phyloP scores from a whole-genome alignment of 2,888 invertebrate species.

The Cryptocheilus praepositus region DNA sequence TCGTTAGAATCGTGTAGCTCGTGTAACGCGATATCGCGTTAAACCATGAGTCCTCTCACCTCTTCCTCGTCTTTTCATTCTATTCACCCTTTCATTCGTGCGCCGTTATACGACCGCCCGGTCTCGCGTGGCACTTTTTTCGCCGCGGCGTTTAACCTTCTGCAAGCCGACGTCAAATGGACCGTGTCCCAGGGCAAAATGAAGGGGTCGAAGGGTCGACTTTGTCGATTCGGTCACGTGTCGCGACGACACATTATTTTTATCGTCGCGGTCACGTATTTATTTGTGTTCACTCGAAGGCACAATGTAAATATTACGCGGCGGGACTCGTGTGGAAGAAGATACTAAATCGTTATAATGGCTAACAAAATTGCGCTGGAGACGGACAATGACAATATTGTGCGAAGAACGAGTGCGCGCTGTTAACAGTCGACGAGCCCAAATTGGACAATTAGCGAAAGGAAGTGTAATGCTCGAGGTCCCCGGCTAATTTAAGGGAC shows the following conservation, averaged over 20 bases:
- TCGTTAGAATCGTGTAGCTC: slow-evolving; percentile 25
- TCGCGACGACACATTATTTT: not conserved
- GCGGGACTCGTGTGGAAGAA: no score
- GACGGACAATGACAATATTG: slow-evolving; percentile 9
- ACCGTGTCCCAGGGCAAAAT: slow-evolving; percentile 8
- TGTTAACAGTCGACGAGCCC: slow-evolving; percentile 4
- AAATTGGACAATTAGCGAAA: slow-evolving; percentile 44
- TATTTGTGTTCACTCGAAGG: not conserved
- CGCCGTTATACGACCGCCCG: not conserved
- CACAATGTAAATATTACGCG: not conserved
- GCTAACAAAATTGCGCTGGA: no score
- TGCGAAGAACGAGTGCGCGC: slow-evolving; percentile 23
- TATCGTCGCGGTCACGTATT: not conserved
- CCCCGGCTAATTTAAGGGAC: slow-evolving; percentile 31
- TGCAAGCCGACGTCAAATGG: slow-evolving; percentile 25
- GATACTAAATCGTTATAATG: no score
- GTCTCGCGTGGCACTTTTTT: slow-evolving; percentile 21
- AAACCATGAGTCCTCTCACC: slow-evolving; percentile 32
- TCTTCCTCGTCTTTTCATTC: slow-evolving; percentile 23
- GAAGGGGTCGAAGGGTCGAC: not conserved
- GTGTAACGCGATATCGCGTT: slow-evolving; percentile 42
- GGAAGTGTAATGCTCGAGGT: slow-evolving; percentile 36
- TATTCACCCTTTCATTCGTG: slow-evolving; percentile 5
- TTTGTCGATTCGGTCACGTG: not conserved
- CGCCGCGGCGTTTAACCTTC: not conserved